phyloP scores from a whole-genome alignment of 2,797 vertebrate species.

The Typhlichthys subterraneus region DNA sequence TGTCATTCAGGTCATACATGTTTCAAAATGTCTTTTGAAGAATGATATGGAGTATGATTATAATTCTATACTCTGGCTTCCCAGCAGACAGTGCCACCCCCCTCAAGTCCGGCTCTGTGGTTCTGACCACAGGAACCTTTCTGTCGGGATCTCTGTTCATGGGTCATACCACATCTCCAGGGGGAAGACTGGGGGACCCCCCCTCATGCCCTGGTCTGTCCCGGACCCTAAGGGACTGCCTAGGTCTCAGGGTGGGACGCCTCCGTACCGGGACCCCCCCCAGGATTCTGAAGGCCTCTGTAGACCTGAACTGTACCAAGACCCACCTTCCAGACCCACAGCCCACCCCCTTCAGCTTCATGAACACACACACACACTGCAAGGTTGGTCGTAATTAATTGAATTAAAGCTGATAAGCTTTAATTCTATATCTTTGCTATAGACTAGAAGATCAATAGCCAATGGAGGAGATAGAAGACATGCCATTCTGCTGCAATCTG shows the following conservation, averaged over 20 bases:
- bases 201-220: conserved; percentile 86
- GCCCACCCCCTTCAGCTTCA: conserved; percentile 91
- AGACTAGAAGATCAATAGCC: too few relatives aligned
- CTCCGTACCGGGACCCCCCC: conserved; percentile 94
- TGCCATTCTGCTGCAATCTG: too few relatives aligned
- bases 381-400: conserved; percentile 48
- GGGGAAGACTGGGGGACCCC: conserved; percentile 90
- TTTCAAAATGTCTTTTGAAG: too few relatives aligned
- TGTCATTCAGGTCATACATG: too few relatives aligned
- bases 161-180: conserved; percentile 82
- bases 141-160: conserved; percentile 87
- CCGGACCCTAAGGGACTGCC: conserved; percentile 79
- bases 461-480: too few relatives aligned
- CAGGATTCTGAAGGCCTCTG: conserved; percentile 85
- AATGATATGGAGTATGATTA: background rate
- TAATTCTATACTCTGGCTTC: background rate
- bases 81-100: conserved; percentile 74
- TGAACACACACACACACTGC: conserved; percentile 74
- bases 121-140: conserved; percentile 94
- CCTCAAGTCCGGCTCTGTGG: conserved; percentile 78
- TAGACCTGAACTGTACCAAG: conserved; percentile 80
- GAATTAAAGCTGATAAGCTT: background rate
- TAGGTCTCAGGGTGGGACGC: conserved; percentile 86
- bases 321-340: conserved; percentile 78
- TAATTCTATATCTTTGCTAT: too few relatives aligned